A percentile compares a stretch with the other conserved stretches of the same genome.
Conservation (phyloP, 2,113 vertebrate species). For the Micromys minutus region DNA sequence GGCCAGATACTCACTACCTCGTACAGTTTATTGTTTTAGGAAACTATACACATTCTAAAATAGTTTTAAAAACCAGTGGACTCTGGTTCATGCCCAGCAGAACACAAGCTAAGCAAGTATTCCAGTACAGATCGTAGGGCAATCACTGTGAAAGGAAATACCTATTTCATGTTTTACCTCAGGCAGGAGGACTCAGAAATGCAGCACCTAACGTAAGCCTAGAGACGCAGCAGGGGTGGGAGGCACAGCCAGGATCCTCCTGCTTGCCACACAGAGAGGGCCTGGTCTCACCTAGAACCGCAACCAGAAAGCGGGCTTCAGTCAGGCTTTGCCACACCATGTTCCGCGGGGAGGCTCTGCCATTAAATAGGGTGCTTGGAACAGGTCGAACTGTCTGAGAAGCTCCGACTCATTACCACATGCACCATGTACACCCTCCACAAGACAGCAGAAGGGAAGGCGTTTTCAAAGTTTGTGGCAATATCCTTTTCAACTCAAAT, state of each 20-base stretch:
- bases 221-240: background rate
- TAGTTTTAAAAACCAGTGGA: background rate
- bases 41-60: constrained; percentile 13
- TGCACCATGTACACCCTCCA: background rate
- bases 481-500: too few relatives aligned
- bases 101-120: background rate
- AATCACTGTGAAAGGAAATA: constrained; percentile 12
- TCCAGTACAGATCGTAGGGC: background rate
- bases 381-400: background rate
- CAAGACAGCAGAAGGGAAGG: background rate
- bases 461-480: background rate
- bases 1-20: background rate
- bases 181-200: constrained; percentile 31
- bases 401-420: too few relatives aligned
- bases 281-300: background rate
- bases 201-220: background rate
- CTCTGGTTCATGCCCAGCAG: background rate
- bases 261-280: background rate
- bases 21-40: background rate
- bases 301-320: background rate
- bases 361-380: background rate
- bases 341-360: background rate
- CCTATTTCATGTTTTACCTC: constrained; percentile 7
- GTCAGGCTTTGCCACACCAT: background rate
- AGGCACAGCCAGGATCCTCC: background rate